Percentiles rank a stretch among this genome's conserved stretches.
phyloP scores from a whole-genome alignment of 2,888 invertebrate genomes.

The Leptopilina drosophilae region DNA sequence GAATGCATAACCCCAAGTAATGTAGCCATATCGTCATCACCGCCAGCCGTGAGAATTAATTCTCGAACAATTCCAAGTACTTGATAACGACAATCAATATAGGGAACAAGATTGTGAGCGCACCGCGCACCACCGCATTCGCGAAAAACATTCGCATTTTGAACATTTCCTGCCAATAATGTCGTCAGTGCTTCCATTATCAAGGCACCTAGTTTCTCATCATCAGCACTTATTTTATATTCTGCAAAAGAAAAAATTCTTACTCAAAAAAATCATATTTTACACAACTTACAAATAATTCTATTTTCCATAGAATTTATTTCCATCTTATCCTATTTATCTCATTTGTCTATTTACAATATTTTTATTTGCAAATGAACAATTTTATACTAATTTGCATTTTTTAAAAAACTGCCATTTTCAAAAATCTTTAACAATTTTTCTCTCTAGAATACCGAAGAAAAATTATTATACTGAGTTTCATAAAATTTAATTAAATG shows the following conservation, averaged over 20 bases:
- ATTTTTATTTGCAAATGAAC: too few species aligned
- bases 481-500: too few species aligned
- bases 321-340: too few species aligned
- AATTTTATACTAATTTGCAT: too few species aligned
- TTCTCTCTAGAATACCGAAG: too few species aligned
- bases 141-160: constrained; percentile 94
- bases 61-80: constrained; percentile 93
- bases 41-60: constrained; percentile 92
- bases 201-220: constrained; percentile 89
- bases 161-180: constrained; percentile 88
- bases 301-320: too few species aligned
- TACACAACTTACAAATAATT: neutral
- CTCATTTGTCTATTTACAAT: too few species aligned
- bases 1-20: constrained; percentile 95
- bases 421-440: too few species aligned
- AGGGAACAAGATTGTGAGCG: constrained; percentile 91
- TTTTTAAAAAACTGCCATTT: too few species aligned
- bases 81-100: constrained; percentile 88
- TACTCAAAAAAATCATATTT: constrained; percentile 53
- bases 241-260: constrained; percentile 63
- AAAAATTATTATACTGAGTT: too few species aligned
- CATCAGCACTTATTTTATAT: constrained; percentile 78
- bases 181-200: constrained; percentile 93
- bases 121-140: constrained; percentile 96
- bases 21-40: constrained; percentile 97